These are phyloP conservation scores for Scolopax mira DNA, from an alignment of 2,113 vertebrate genomes.

Conservation along the genomic window DNA sequence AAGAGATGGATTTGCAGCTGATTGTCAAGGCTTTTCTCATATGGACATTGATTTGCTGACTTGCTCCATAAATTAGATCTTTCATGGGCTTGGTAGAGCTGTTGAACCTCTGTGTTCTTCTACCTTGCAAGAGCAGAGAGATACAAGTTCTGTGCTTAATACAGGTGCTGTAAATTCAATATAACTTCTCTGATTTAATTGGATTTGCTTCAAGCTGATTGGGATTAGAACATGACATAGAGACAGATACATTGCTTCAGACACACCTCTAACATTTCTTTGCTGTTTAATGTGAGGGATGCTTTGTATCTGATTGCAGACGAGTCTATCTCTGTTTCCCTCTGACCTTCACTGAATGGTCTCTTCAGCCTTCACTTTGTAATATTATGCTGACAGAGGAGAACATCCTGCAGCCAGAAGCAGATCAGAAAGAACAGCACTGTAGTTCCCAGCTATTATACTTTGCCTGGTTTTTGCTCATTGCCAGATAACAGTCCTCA, in stretches of 20 bases:
- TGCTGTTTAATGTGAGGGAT: neutral
- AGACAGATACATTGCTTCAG: neutral
- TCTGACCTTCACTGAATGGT: neutral
- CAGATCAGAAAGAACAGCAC: neutral
- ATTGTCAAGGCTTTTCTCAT: neutral
- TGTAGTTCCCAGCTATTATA: neutral
- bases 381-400: neutral
- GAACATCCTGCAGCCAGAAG: neutral
- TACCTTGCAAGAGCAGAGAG: neutral
- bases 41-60: neutral
- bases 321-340: neutral
- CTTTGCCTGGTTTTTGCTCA: neutral
- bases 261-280: neutral
- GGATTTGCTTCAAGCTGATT: neutral
- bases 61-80: neutral
- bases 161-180: neutral
- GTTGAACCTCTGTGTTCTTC: neutral
- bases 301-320: neutral
- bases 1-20: neutral
- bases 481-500: neutral
- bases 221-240: neutral
- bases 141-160: neutral
- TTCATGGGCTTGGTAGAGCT: neutral
- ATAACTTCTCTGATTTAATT: neutral
- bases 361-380: neutral